Percentiles rank a stretch among this genome's conserved stretches.
phyloP scores from a whole-genome alignment of 2,888 invertebrate genomes.

The Drosophila rubida region DNA sequence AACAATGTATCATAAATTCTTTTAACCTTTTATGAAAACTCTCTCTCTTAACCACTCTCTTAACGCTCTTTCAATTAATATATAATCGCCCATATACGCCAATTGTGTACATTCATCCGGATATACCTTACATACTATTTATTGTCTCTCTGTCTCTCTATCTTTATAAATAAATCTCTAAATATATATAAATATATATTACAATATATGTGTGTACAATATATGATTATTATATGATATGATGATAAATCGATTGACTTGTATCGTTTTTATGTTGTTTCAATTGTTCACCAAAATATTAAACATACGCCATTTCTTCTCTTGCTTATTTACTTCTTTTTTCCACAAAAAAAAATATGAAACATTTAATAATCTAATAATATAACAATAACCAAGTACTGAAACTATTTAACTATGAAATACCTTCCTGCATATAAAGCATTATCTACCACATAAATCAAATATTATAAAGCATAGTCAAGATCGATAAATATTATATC shows the following conservation, averaged over 20 bases:
- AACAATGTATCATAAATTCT: conserved; percentile 23
- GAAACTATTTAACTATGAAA: conserved; percentile 49
- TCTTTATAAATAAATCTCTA: conserved; percentile 20
- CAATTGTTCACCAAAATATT: conserved; percentile 77
- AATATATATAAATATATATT: conserved; percentile 28
- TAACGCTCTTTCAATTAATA: conserved; percentile 28
- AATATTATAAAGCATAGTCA: conserved; percentile 47
- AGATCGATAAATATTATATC: conserved; percentile 29
- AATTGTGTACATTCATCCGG: conserved; percentile 40
- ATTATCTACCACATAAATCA: conserved; percentile 41
- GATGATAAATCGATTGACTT: conserved; percentile 72
- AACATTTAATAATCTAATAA: conserved; percentile 52
- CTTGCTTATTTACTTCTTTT: conserved; percentile 79
- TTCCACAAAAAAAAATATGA: conserved; percentile 62
- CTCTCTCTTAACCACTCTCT: conserved; percentile 39
- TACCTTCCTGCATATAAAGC: conserved; percentile 59
- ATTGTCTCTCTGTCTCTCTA: conserved; percentile 45
- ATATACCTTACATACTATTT: conserved; percentile 26
- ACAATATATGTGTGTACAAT: conserved; percentile 15
- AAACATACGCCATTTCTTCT: conserved; percentile 81
- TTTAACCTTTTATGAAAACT: conserved; percentile 30
- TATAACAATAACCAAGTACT: conserved; percentile 48
- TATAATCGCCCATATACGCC: conserved; percentile 23
- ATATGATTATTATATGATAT: conserved; percentile 36
- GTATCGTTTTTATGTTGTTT: conserved; percentile 68